Conservation (phyloP, 2,797 vertebrate genomes). For the Cynodonichthys magdalenae region DNA sequence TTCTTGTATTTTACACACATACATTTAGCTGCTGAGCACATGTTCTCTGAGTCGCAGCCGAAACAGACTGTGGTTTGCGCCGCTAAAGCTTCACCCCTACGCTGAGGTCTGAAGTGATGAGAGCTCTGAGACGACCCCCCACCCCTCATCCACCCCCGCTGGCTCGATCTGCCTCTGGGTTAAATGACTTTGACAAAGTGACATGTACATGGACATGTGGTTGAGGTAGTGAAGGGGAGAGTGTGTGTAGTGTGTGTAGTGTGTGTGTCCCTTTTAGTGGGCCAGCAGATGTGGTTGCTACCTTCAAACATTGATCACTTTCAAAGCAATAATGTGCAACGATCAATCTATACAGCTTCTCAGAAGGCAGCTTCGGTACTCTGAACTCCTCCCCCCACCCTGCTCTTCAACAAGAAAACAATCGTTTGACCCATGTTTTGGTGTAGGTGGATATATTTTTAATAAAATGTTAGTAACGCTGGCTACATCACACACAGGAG, state of each 20-base stretch:
- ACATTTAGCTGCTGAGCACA: too few species aligned
- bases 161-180: constrained; percentile 24
- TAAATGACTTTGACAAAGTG: constrained; percentile 59
- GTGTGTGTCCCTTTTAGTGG: constrained; percentile 29
- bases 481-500: constrained; percentile 25
- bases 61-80: too few species aligned
- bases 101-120: too few species aligned
- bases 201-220: constrained; percentile 20
- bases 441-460: constrained; percentile 2
- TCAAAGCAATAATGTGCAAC: constrained; percentile 43
- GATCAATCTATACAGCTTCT: constrained; percentile 2
- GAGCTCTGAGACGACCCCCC: too few species aligned
- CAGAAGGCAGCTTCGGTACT: constrained; percentile 20
- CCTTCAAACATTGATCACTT: constrained; percentile 50
- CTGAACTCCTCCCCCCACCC: constrained; percentile 9
- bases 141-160: background rate
- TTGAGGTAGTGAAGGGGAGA: constrained; percentile 5
- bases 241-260: background rate
- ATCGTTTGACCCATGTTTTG: background rate
- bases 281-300: constrained; percentile 19
- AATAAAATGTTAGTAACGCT: constrained; percentile 19
- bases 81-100: too few species aligned
- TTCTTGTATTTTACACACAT: too few species aligned
- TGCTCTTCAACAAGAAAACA: background rate
- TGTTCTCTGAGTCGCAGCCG: too few species aligned